Evolutionary conservation across 2,888 invertebrate genomes (phyloP).

Genomic region (Pheosia tremula): DNA sequence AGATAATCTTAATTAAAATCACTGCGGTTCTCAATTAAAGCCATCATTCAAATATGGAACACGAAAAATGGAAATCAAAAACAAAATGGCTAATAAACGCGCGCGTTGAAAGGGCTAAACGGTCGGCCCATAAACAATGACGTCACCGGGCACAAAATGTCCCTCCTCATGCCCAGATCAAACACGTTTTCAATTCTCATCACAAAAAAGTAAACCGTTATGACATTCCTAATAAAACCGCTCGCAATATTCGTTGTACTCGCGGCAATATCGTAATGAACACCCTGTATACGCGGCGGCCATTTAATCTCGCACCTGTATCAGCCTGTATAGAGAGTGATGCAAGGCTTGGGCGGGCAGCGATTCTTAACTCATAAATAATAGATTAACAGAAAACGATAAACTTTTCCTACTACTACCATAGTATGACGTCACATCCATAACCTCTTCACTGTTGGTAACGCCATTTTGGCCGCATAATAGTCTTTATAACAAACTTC

Average conservation of each 20-base stretch:
- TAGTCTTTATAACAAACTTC: too few relatives aligned
- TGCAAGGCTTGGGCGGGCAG: constrained; percentile 30
- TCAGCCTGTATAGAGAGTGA: constrained; percentile 62
- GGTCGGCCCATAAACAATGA: constrained; percentile 60
- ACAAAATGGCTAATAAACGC: constrained; percentile 36
- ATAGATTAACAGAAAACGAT: too few relatives aligned
- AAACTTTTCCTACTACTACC: too few relatives aligned
- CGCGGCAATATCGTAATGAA: constrained; percentile 83
- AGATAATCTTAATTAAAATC: constrained; percentile 11
- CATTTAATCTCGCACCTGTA: constrained; percentile 84
- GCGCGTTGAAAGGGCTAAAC: constrained; percentile 24
- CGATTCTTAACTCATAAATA: constrained; percentile 19
- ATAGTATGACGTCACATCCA: too few relatives aligned
- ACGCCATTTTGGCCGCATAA: too few relatives aligned
- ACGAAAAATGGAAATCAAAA: constrained; percentile 22
- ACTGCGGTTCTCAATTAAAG: constrained; percentile 31
- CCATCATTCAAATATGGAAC: constrained; percentile 18
- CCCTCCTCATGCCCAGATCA: constrained; percentile 59
- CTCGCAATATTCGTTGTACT: constrained; percentile 74
- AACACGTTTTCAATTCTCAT: constrained; percentile 82
- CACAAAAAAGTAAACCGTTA: constrained; percentile 77
- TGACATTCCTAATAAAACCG: constrained; percentile 79
- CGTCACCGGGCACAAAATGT: constrained; percentile 38
- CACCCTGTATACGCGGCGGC: constrained; percentile 79
- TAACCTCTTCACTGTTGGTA: too few relatives aligned